Evolutionary conservation across 2,888 invertebrate species (phyloP), one percentile per base, ranked within the genome.

Genomic region (Cheilosia vernalis): DNA sequence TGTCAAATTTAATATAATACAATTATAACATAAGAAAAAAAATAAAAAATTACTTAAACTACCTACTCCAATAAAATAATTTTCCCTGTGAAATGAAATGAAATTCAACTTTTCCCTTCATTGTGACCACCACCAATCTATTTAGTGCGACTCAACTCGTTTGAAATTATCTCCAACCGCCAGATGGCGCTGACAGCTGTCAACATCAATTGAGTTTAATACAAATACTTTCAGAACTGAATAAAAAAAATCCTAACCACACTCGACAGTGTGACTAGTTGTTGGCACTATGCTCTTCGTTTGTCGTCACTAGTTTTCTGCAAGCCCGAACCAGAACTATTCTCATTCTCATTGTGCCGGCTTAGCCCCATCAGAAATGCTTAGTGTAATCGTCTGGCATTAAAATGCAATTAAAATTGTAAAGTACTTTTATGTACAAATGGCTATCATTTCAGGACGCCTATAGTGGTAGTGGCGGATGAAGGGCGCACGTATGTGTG

Each of bases 331-430:
- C 24, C 19, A 27, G 15, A 51, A 19, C 21, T 21, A 51, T 51
- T 15, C 51, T 51, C 24, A 15, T 51, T 24, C 51, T 15, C 27
- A 24, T 27, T 27, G 24, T 6, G 51, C 9, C 19, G 51, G 51
- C 24, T 51, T 24, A 51, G 51, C 51, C 51, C 42, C 53, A 66
- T 66, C 24, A 21, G 40, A 51, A 66, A 40, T 53, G 21, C 33
- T 69, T 15, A 42, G 30, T 64, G 17, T 76, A 76, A 81, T 81
- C 13, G 81, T 44, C 51, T 44, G 49, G 74, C 81, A 81, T 81
- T 76, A 81, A 81, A 81, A 76, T 63, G 80, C 80, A 74, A 80
- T 80, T 80, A 74, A 80, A 74, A 69, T 74, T 61, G 40, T 49
- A 42, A 53, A 73, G 19, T 19, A 73, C 53, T 63, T 69, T 56